Conservation (phyloP, 1,140 invertebrate genomes). For the Notospermus geniculatus region DNA sequence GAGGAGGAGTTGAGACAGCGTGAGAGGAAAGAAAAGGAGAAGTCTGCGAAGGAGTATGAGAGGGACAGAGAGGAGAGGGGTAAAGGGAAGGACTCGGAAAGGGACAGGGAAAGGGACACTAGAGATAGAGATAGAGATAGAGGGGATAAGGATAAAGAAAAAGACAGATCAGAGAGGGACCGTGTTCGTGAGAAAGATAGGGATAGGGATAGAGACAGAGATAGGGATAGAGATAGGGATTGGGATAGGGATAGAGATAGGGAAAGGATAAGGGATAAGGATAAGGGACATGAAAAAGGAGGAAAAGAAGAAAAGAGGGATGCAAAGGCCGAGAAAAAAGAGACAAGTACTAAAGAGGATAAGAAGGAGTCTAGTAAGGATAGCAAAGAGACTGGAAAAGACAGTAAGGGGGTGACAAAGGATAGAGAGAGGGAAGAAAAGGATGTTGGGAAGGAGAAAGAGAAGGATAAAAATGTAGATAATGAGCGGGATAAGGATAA, state of each 20-base stretch:
- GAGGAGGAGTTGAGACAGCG: not conserved
- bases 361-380: not conserved
- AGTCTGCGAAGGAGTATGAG: conserved; percentile 58
- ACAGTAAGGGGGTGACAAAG: not conserved
- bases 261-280: conserved; percentile 6
- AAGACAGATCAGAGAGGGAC: conserved; percentile 9
- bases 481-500: conserved; percentile 12
- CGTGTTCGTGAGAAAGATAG: conserved; percentile 13
- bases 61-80: conserved; percentile 31
- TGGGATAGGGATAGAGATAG: conserved; percentile 10
- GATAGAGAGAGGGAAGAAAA: conserved; percentile 13
- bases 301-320: not conserved
- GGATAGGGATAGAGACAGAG: conserved; percentile 11
- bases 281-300: not conserved
- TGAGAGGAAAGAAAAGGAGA: conserved; percentile 19
- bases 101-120: conserved; percentile 9
- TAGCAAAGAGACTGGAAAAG: conserved; percentile 2
- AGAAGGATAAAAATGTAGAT: conserved; percentile 15
- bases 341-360: not conserved
- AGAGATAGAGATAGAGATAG: conserved; percentile 15
- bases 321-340: not conserved
- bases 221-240: conserved; percentile 10
- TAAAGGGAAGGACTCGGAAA: conserved; percentile 17
- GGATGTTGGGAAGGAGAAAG: conserved; percentile 13
- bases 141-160: conserved; percentile 1